Conservation (phyloP, 1,140 invertebrate species). For the Vollenhovia emeryi region DNA sequence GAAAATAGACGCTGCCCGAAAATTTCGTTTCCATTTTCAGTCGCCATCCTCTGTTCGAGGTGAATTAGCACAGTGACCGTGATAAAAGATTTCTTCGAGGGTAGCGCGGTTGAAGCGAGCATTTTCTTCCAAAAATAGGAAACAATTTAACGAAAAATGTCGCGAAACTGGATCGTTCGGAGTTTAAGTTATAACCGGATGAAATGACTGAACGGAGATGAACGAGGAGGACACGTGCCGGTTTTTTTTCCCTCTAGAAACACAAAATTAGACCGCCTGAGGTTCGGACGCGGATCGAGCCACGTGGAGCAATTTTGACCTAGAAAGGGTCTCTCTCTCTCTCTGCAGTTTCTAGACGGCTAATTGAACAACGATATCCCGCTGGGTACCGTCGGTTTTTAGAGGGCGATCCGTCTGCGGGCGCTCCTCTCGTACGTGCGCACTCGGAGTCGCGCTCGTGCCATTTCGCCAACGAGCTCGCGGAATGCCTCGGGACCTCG, state of each 20-base stretch:
- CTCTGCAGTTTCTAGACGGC: neutral
- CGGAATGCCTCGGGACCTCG: slow-evolving; percentile 33
- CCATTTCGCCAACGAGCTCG: slow-evolving; percentile 1
- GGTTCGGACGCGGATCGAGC: neutral
- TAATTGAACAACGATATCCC: slow-evolving; percentile 20
- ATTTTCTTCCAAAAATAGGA: no score
- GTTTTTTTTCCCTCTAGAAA: neutral
- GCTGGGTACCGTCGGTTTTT: neutral
- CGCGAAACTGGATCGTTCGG: neutral
- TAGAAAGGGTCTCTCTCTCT: neutral
- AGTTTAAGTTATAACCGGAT: neutral
- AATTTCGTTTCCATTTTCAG: no score
- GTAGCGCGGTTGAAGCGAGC: no score
- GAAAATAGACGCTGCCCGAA: neutral
- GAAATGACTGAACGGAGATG: neutral
- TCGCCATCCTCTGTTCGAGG: no score
- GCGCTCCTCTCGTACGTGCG: neutral
- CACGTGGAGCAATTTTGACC: slow-evolving; percentile 8
- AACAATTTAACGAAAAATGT: no score
- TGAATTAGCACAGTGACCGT: no score
- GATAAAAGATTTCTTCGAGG: no score
- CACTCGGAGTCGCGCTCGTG: slow-evolving; percentile 9
- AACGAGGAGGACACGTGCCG: neutral
- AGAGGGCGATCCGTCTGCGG: neutral
- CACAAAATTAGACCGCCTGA: neutral